Base-by-base conservation (phyloP, 2,797 vertebrate genomes). In the Thunnus albacares region DNA sequence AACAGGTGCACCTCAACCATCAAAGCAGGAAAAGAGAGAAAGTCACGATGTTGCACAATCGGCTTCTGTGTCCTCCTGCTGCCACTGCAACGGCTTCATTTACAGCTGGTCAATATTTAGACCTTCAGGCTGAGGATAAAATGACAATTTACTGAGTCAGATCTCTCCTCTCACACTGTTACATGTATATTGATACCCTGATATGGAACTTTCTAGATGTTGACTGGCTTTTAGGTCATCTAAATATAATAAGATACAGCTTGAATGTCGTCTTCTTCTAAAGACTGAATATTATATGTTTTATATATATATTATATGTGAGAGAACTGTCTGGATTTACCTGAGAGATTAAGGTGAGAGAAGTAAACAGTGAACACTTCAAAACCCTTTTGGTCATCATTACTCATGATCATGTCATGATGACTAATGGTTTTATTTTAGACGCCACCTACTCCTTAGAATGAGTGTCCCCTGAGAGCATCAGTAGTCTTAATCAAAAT, bases 1-100 rank as follows among this genome's bases (percentile, higher is more conserved):
- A 76, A 90, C 91, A 89, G 90, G 87, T 90, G 88, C 88, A 6
- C 61, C 52, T 83, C 79, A 70, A 71, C 17, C 67, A 80, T 84
- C 53, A 66, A 43, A 81, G 81, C 77, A 49, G 85, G 47, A 24
- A 57, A 59, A 47, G 41, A 65, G 55, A 55, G 59, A 86, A 84
- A 87, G 86, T 87, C 84, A 90, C 78, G 71, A 82, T 79, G 75
- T 24, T 68, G 76, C 80, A 82, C 79, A 75, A n/a, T 68, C 13
- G 52, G 30, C 67, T 64, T 17, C 57, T 81, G 35, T 78, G 81
- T 85, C 78, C 81, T 69, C 3, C 75, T 75, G 57, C 79, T 71
- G 66, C 79, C 59, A 68, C 73, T 73, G 57, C 43, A 28, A 22
- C 0, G 61, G 62, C 47, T 80, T 80, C 53, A 63, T 58, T 81